phyloP scores from a whole-genome alignment of 2,113 vertebrate species.

The Sander lucioperca region DNA sequence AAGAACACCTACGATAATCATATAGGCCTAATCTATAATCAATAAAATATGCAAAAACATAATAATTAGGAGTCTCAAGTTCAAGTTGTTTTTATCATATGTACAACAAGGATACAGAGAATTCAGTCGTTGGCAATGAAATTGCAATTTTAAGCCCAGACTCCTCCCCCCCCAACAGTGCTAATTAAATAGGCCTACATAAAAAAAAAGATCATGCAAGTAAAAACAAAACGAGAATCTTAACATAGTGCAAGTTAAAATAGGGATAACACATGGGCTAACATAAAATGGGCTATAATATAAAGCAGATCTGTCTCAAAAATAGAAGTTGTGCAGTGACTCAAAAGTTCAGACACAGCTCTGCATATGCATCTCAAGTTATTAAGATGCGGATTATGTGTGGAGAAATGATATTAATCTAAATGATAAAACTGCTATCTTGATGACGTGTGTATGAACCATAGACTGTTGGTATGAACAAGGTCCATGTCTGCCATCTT shows the following conservation, averaged over 20 bases:
- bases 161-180: neutral
- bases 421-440: neutral
- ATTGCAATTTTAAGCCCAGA: neutral
- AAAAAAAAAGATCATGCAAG: neutral
- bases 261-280: neutral
- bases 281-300: neutral
- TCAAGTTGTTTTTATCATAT: neutral
- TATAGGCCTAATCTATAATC: too few relatives aligned
- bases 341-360: neutral
- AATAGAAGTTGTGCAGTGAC: neutral
- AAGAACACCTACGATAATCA: too few relatives aligned
- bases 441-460: too few relatives aligned
- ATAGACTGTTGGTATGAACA: neutral
- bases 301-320: neutral
- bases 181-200: neutral
- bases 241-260: neutral
- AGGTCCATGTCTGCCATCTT: conserved; percentile 55
- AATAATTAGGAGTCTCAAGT: neutral
- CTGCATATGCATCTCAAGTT: neutral
- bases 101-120: neutral
- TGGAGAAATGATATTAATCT: neutral
- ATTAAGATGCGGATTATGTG: neutral
- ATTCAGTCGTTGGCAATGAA: neutral
- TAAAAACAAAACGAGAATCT: neutral
- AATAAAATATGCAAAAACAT: neutral